Evolutionary conservation across 2,113 vertebrate species (phyloP).

Genomic region (Bothrops jararaca): DNA sequence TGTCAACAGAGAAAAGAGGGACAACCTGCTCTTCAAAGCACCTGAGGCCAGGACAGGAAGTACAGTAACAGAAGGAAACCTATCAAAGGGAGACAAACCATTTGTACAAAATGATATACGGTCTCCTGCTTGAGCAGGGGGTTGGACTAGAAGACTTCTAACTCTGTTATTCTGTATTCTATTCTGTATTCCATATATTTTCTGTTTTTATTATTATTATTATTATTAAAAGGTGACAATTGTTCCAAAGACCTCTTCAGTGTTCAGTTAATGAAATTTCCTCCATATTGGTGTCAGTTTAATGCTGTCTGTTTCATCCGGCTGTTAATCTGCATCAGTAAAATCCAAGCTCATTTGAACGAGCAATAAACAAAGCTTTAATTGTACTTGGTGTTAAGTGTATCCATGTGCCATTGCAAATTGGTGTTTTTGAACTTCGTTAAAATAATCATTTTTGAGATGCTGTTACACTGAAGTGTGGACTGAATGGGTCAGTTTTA

Average conservation of each 20-base stretch:
- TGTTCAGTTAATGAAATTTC: neutral
- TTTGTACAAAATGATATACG: too few species aligned
- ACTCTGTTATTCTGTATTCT: too few species aligned
- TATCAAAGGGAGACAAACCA: too few species aligned
- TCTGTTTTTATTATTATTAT: neutral
- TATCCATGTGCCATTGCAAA: neutral
- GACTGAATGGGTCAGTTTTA: neutral
- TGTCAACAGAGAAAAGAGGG: too few species aligned
- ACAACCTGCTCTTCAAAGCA: too few species aligned
- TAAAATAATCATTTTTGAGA: neutral
- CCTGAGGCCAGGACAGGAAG: too few species aligned
- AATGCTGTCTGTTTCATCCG: slow-evolving; percentile 10
- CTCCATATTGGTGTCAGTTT: neutral
- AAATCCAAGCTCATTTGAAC: neutral
- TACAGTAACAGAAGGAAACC: too few species aligned
- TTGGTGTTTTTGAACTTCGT: neutral
- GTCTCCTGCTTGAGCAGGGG: too few species aligned
- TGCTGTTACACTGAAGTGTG: neutral
- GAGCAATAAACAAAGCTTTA: neutral
- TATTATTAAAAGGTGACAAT: neutral
- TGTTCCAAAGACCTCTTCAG: slow-evolving; percentile 1
- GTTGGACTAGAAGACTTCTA: too few species aligned
- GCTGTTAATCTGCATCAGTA: neutral
- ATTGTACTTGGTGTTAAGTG: neutral
- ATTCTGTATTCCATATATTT: neutral